Percentiles rank a stretch among this genome's conserved stretches.
Evolutionary conservation across 2,113 vertebrate species (phyloP).

Genomic region (Felis catus): DNA sequence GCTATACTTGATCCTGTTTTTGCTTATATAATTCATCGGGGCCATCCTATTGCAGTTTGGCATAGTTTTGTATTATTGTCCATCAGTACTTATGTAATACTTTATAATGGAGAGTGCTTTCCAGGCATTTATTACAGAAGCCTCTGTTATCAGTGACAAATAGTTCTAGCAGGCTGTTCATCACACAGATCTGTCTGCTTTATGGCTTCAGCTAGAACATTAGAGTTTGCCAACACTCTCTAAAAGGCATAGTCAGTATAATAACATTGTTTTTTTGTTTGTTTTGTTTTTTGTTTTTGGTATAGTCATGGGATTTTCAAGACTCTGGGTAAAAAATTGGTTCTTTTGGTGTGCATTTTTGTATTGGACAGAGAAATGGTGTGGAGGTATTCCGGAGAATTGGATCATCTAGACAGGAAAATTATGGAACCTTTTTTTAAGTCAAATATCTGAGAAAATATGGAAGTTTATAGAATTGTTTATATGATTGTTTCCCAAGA

Average conservation of each 20-base stretch:
- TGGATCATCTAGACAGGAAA: background rate
- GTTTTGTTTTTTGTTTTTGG: background rate
- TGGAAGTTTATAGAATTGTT: background rate
- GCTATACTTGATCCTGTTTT: background rate
- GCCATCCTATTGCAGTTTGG: background rate
- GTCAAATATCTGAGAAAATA: background rate
- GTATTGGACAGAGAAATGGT: background rate
- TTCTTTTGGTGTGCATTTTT: background rate
- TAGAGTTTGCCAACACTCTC: background rate
- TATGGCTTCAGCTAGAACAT: conserved; percentile 20
- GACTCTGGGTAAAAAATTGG: background rate
- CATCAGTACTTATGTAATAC: background rate
- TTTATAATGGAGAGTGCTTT: conserved; percentile 30
- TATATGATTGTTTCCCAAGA: background rate
- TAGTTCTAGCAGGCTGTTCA: conserved; percentile 9
- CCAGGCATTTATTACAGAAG: background rate
- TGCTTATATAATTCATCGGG: conserved; percentile 48
- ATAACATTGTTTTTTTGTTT: background rate
- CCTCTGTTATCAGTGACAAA: conserved; percentile 51
- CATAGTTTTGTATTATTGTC: background rate
- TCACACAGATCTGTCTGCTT: background rate
- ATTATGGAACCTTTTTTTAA: background rate
- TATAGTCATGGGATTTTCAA: background rate
- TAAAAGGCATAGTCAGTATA: background rate
- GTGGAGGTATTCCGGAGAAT: background rate